These are phyloP conservation scores for Triplophysa bombifrons DNA, from an alignment of 2,797 vertebrate species.

Conservation along the genomic window DNA sequence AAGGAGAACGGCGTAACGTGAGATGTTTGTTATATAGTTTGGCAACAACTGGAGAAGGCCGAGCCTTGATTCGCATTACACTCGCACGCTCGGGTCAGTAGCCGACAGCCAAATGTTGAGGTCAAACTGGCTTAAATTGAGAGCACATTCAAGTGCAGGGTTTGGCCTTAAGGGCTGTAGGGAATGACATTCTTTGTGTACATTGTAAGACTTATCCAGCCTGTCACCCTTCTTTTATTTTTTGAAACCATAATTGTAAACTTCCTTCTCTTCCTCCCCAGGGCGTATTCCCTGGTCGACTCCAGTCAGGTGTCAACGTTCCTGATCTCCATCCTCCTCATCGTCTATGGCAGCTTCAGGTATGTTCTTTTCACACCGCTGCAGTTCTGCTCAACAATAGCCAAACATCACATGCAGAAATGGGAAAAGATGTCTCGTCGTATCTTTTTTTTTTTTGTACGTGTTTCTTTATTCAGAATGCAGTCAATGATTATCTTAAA, in stretches of 20 bases:
- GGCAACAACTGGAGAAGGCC: neutral
- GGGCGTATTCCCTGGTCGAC: conserved; percentile 99
- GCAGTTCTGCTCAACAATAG: too few species aligned
- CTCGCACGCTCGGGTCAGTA: neutral
- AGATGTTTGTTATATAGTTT: neutral
- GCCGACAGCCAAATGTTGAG: neutral
- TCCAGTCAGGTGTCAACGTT: conserved; percentile 99
- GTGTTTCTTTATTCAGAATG: too few species aligned
- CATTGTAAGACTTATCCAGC: neutral
- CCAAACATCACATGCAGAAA: too few species aligned
- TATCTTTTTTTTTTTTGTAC: too few species aligned
- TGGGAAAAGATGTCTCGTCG: too few species aligned
- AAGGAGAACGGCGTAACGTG: neutral
- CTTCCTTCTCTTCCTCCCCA: conserved; percentile 58
- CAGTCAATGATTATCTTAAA: too few species aligned
- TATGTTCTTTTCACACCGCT: conserved; percentile 69
- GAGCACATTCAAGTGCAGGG: neutral
- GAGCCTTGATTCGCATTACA: conserved; percentile 11
- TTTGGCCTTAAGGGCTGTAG: neutral
- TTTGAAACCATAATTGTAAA: neutral
- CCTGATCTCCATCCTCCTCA: conserved; percentile 99
- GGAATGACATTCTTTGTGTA: neutral
- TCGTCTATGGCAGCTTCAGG: conserved; percentile 99
- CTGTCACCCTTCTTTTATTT: neutral
- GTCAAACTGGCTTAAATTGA: neutral